Evolutionary conservation across 1,140 invertebrate genomes (phyloP).

Genomic region (Hycleus cichorii): DNA sequence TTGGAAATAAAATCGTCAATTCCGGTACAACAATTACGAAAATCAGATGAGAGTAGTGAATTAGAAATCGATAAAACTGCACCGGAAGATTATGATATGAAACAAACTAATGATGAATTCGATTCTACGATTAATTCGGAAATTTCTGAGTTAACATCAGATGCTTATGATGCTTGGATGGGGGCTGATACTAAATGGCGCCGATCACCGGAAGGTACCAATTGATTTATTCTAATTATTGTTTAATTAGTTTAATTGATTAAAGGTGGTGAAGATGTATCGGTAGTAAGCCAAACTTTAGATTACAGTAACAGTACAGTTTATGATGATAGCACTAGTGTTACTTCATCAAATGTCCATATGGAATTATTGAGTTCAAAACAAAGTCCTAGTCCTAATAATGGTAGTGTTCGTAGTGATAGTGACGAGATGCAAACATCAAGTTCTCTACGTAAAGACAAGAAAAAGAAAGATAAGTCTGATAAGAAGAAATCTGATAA

Average conservation of each 20-base stretch:
- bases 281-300: conserved; percentile 42
- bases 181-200: conserved; percentile 50
- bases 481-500: conserved; percentile 49
- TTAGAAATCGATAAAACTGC: conserved; percentile 30
- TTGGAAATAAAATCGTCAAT: neutral
- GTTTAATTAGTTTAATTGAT: conserved; percentile 1
- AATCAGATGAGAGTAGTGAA: conserved; percentile 32
- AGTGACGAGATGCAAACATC: conserved; percentile 33
- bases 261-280: conserved; percentile 47
- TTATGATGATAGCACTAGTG: conserved; percentile 43
- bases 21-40: neutral
- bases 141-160: conserved; percentile 46
- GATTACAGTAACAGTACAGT: conserved; percentile 49
- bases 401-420: conserved; percentile 40
- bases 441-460: conserved; percentile 41
- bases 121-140: conserved; percentile 42
- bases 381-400: conserved; percentile 42
- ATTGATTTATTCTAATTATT: neutral
- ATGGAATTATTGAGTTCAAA: conserved; percentile 46
- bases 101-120: conserved; percentile 43
- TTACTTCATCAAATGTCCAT: conserved; percentile 51
- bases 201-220: conserved; percentile 49
- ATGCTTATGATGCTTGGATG: conserved; percentile 51
- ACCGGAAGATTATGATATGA: conserved; percentile 34
- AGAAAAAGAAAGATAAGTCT: conserved; percentile 53